A percentile compares a stretch with the other conserved stretches of the same genome.
Conservation (phyloP, 1,140 invertebrate genomes). For the Eumaeus atala region DNA sequence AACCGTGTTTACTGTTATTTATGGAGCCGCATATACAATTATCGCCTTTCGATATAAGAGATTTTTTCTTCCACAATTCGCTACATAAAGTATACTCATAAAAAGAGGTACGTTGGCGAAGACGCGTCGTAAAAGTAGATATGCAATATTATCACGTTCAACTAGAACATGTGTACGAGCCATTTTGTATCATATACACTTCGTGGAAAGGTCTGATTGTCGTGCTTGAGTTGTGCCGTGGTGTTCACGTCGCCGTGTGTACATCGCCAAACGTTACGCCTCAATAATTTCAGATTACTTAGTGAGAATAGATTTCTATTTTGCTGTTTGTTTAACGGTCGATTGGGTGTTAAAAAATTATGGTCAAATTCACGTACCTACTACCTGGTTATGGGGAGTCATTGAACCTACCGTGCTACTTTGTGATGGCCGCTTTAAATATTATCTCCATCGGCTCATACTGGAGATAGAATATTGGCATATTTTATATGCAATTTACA, state of each 20-base stretch:
- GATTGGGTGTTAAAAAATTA: slow-evolving; percentile 15
- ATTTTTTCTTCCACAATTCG: slow-evolving; percentile 48
- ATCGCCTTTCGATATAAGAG: slow-evolving; percentile 41
- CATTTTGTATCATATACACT: neutral
- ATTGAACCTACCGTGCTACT: too few species aligned
- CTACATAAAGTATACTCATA: slow-evolving; percentile 39
- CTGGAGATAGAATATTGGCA: too few species aligned
- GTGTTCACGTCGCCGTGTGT: slow-evolving; percentile 6
- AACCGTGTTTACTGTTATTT: too few species aligned
- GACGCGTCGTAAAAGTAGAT: slow-evolving; percentile 60
- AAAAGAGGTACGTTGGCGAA: slow-evolving; percentile 37
- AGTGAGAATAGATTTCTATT: slow-evolving; percentile 38
- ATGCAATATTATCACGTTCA: slow-evolving; percentile 28
- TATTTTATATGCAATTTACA: too few species aligned
- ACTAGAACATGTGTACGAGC: slow-evolving; percentile 6
- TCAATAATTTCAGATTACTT: slow-evolving; percentile 59
- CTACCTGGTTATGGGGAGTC: too few species aligned
- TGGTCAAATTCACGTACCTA: neutral
- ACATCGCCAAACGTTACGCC: slow-evolving; percentile 38
- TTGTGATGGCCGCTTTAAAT: too few species aligned
- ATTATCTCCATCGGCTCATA: too few species aligned
- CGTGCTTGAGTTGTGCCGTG: neutral
- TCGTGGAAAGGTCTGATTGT: neutral
- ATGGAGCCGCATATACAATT: slow-evolving; percentile 9
- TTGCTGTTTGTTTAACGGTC: slow-evolving; percentile 39